These are phyloP conservation scores for Neoniphon sammara DNA, from an alignment of 2,797 vertebrate species.

Conservation along the genomic window DNA sequence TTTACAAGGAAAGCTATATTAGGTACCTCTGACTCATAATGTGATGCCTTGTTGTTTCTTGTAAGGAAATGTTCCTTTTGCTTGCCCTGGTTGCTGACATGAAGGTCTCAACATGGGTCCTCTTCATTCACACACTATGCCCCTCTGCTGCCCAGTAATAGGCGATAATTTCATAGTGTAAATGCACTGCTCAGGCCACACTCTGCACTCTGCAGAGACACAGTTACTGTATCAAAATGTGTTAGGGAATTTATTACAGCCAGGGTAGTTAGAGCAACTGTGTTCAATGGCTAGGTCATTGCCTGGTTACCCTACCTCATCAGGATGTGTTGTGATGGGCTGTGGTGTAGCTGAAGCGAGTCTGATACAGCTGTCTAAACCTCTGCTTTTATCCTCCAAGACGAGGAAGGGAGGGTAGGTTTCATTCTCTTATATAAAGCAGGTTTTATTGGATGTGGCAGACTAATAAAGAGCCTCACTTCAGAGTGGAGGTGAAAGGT, in stretches of 20 bases:
- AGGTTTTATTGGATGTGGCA: conserved; percentile 81
- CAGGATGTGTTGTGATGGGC: conserved; percentile 38
- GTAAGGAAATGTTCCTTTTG: no score
- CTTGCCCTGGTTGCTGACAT: no score
- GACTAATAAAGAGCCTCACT: conserved; percentile 80
- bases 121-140: no score
- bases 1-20: no score
- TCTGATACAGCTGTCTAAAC: conserved; percentile 62
- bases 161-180: background rate
- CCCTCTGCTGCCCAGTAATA: background rate
- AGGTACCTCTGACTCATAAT: no score
- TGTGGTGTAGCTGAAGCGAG: conserved; percentile 39
- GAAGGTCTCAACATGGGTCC: no score
- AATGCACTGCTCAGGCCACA: background rate
- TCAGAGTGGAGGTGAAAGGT: conserved; percentile 76
- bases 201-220: background rate
- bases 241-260: conserved; percentile 7
- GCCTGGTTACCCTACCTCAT: conserved; percentile 23
- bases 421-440: conserved; percentile 70
- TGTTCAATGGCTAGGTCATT: conserved; percentile 23
- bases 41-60: no score
- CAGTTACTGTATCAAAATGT: background rate
- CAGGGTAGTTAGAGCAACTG: conserved; percentile 12
- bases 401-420: conserved; percentile 44
- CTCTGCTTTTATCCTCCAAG: conserved; percentile 59